Conservation (phyloP, 1,140 invertebrate genomes). For the Pogonognathellus flavescens region DNA sequence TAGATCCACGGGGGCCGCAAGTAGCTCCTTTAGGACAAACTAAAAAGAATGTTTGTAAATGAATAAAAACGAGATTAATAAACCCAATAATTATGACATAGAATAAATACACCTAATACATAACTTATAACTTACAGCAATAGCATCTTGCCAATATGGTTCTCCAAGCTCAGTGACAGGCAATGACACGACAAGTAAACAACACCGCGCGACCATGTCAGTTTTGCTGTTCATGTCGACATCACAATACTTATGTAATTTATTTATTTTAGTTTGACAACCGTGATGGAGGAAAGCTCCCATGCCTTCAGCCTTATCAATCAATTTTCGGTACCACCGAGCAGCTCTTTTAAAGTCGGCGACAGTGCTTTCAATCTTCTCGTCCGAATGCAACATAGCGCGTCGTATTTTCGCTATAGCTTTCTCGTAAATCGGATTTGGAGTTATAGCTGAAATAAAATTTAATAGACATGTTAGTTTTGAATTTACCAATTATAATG, state of each 20-base stretch:
- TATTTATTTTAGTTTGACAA: conserved; percentile 39
- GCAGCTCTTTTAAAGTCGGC: conserved; percentile 41
- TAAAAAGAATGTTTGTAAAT: conserved; percentile 50
- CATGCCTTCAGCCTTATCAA: conserved; percentile 38
- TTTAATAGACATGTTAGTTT: no score
- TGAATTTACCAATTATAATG: no score
- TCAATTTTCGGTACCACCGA: conserved; percentile 58
- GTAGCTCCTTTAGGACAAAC: conserved; percentile 59
- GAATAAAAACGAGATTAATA: neutral
- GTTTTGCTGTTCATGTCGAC: conserved; percentile 58
- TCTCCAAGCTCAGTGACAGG: conserved; percentile 59
- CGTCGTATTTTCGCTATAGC: conserved; percentile 52
- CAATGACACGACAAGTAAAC: conserved; percentile 59
- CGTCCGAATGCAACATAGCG: neutral
- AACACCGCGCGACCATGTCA: conserved; percentile 55
- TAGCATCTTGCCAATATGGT: conserved; percentile 57
- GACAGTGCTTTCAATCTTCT: neutral
- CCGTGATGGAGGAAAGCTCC: conserved; percentile 58
- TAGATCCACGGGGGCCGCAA: conserved; percentile 53
- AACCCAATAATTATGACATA: no score
- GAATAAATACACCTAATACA: no score
- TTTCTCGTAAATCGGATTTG: conserved; percentile 55
- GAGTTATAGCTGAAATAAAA: neutral
- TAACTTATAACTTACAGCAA: conserved; percentile 48
- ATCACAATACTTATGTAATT: conserved; percentile 59